Evolutionary conservation across 2,113 vertebrate genomes (phyloP).

Genomic region (Canis aureus): DNA sequence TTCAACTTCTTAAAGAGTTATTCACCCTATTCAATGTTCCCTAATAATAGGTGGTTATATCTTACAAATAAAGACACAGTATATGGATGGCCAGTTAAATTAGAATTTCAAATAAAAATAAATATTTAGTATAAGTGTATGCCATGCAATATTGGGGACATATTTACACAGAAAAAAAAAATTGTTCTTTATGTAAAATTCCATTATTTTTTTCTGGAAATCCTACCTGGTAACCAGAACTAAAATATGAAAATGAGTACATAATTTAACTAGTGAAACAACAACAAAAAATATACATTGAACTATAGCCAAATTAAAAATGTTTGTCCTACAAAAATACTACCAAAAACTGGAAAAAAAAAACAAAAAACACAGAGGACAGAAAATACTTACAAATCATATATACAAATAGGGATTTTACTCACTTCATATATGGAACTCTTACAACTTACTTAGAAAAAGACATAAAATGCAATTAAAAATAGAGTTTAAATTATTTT

Average conservation of each 20-base stretch:
- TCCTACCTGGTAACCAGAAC: not conserved
- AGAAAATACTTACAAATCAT: not conserved
- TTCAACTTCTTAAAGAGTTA: not conserved
- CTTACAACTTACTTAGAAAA: not conserved
- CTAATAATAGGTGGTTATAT: not conserved
- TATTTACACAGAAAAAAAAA: not conserved
- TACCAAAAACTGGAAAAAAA: not conserved
- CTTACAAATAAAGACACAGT: not conserved
- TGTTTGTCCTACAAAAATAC: not conserved
- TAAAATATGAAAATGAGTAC: not conserved
- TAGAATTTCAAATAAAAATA: not conserved
- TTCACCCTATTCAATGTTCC: not conserved
- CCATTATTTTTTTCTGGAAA: constrained; percentile 8
- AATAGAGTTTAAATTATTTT: not conserved
- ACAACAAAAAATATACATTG: not conserved
- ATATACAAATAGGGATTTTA: not conserved
- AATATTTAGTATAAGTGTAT: not conserved
- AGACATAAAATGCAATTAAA: not conserved
- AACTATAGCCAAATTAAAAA: not conserved
- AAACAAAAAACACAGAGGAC: not conserved
- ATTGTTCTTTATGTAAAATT: not conserved
- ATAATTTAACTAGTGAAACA: not conserved
- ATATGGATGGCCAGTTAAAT: not conserved
- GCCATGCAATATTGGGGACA: not conserved
- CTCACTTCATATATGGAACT: not conserved